Evolutionary conservation across 1,140 invertebrate genomes (phyloP), one percentile per base, ranked within the genome.

Genomic region (Bombus superbus): DNA sequence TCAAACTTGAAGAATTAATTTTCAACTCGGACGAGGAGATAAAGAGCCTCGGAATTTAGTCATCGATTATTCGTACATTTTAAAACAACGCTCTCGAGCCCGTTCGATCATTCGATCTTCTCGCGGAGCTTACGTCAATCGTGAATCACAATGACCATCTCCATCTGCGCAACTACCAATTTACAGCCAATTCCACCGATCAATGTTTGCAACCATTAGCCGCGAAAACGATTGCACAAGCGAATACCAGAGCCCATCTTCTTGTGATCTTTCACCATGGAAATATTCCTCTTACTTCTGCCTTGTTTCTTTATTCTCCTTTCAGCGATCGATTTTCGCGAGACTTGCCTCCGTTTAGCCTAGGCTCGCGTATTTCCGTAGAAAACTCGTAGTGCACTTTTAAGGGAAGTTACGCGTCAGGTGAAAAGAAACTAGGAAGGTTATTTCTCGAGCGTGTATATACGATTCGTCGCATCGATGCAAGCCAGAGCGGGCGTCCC

Each of bases 181-280:
- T 76, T 76, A 59, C 25, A 59, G 53, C 74, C 74, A 76, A 76
- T 76, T 76, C 32, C 53, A 18, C 2, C 35, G 25, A 76, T 76
- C 74, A 40, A 40, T 18, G 47, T 15, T 53, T 15, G 35, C 35
- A 18, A 76, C 28, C 13, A 9, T 57, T 76, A 38, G 28, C 40
- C 44, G 74, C 35, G 40, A 76, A n/a, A 76, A n/a, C 53, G 18
- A 59, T 40, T 76, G 53, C 47, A 57, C 74, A 3, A 73, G 42
- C 13, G 13, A n/a, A n/a, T 4, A n/a, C 8, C 10, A n/a, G 18
- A 53, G 47, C 18, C 13, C 11, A 3, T 72, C 38, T 42, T 42
- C 25, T n/a, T 28, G 25, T 3, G 5, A 28, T 28, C 18, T 22
- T 53, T 38, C 28, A 8, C 6, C 25, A 1, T 11, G 28, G 1